These are phyloP conservation scores for Varanus salvator DNA, from an alignment of 2,113 vertebrate genomes.

Conservation along the genomic window DNA sequence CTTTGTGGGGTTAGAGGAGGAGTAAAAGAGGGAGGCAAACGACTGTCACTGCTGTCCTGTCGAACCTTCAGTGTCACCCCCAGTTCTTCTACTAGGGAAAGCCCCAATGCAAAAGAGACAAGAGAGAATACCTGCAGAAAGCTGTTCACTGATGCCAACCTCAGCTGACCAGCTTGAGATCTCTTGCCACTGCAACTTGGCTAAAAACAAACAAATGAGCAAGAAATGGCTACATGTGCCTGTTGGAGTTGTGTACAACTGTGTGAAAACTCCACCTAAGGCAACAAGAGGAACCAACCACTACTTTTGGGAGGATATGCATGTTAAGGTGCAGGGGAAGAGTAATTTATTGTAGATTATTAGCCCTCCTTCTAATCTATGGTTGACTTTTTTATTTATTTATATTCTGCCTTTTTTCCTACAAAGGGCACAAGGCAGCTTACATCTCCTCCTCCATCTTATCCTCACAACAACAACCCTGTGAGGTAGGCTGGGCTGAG, in stretches of 20 bases:
- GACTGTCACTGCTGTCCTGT: no score
- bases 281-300: background rate
- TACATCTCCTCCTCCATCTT: no score
- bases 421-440: no score
- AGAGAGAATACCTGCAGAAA: no score
- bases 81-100: background rate
- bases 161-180: background rate
- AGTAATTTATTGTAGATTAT: background rate
- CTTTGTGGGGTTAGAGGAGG: background rate
- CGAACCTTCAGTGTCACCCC: background rate
- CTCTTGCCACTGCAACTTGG: background rate
- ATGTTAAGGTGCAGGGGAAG: no score
- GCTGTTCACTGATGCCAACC: background rate
- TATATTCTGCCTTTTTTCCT: no score
- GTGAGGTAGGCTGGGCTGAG: no score
- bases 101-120: no score
- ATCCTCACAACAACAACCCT: no score
- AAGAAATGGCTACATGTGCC: background rate
- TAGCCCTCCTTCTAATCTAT: background rate
- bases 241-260: background rate
- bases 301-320: no score
- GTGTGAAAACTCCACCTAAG: background rate
- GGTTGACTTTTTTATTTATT: no score
- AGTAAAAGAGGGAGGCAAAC: background rate
- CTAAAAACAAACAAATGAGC: background rate